Evolutionary conservation across 2,113 vertebrate species (phyloP).

Genomic region (Dasyprocta punctata): DNA sequence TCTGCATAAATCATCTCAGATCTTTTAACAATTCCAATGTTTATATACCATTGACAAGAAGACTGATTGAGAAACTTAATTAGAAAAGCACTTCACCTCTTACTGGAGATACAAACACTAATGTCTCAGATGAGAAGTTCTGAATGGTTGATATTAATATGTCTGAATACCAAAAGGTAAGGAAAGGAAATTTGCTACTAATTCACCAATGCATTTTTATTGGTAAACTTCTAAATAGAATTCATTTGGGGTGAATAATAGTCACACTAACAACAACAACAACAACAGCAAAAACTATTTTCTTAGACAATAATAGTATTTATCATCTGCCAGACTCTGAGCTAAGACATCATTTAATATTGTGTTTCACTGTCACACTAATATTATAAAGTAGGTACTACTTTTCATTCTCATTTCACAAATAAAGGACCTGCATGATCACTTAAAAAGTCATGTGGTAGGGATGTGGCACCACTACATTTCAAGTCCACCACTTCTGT

Average conservation of each 20-base stretch:
- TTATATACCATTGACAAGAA: not conserved
- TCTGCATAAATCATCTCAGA: not conserved
- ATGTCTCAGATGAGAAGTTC: not conserved
- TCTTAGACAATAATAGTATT: not conserved
- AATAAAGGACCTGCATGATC: not conserved
- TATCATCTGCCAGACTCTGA: not conserved
- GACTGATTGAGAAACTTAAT: not conserved
- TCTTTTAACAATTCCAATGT: not conserved
- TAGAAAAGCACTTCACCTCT: not conserved
- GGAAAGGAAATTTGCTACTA: not conserved
- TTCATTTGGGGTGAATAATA: not conserved
- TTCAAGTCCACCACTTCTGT: not conserved
- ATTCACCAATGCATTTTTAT: not conserved
- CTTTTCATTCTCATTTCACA: not conserved
- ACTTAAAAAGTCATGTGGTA: not conserved
- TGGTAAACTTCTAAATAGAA: conserved; percentile 39
- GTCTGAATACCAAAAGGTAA: not conserved
- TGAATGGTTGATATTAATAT: not conserved
- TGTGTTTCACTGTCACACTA: not conserved
- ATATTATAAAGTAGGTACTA: not conserved
- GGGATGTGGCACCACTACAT: not conserved
- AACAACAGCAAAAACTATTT: not conserved
- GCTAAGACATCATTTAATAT: not conserved
- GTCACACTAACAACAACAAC: not conserved
- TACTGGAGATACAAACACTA: not conserved